These are phyloP conservation scores for Balearica regulorum DNA, from an alignment of 2,797 vertebrate species.

Conservation along the genomic window DNA sequence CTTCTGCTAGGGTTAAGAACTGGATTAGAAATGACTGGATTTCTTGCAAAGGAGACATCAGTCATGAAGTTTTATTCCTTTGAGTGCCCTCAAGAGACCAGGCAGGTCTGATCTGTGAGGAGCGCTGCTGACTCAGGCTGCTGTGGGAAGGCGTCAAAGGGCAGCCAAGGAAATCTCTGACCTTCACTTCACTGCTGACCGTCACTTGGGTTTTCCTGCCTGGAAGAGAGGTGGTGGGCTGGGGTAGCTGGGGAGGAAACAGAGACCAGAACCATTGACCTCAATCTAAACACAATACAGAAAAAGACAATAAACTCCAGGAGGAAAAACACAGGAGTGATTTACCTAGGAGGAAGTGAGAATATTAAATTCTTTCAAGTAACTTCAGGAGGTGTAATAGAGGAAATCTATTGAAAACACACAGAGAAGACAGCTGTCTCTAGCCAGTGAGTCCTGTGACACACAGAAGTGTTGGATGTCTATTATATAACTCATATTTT, in stretches of 20 bases:
- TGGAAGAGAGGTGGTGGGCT: neutral
- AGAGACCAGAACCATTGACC: slow-evolving; percentile 27
- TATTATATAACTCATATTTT: neutral
- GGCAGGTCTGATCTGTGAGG: neutral
- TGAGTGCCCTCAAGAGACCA: neutral
- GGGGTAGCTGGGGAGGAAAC: slow-evolving; percentile 28
- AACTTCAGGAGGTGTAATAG: slow-evolving; percentile 40
- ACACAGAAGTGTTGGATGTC: neutral
- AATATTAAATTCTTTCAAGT: slow-evolving; percentile 54
- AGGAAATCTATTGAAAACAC: slow-evolving; percentile 20
- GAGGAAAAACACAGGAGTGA: neutral
- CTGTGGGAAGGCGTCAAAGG: neutral
- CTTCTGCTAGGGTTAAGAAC: neutral
- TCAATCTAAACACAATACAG: slow-evolving; percentile 32
- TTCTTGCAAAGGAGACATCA: neutral
- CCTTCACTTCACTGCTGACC: neutral
- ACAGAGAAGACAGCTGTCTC: neutral
- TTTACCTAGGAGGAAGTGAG: slow-evolving; percentile 49
- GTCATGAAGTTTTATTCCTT: neutral
- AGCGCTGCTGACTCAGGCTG: slow-evolving; percentile 32
- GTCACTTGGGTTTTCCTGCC: slow-evolving; percentile 36
- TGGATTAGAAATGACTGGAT: neutral
- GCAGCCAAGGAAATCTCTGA: slow-evolving; percentile 42
- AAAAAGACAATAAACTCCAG: slow-evolving; percentile 45
- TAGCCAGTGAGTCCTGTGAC: neutral